Conservation (phyloP, 2,113 vertebrate species). For the Cairina moschata region DNA sequence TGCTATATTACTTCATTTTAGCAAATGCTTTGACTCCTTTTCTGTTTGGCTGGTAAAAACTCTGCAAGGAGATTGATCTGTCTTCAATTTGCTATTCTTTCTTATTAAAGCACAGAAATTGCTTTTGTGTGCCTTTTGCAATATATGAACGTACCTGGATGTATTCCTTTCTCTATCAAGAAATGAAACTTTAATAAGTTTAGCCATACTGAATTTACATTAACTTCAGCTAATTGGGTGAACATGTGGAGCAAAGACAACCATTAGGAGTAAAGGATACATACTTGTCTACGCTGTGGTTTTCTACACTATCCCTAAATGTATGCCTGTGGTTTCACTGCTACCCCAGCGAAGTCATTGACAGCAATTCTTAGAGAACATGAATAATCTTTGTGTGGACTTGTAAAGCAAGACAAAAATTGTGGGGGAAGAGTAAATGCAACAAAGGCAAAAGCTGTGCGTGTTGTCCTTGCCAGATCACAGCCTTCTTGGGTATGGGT, state of each 20-base stretch:
- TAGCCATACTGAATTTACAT: background rate
- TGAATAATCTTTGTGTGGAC: background rate
- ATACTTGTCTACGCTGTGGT: background rate
- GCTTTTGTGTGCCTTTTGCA: background rate
- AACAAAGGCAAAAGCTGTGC: accelerated
- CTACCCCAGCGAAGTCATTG: background rate
- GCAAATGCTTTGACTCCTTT: background rate
- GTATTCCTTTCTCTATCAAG: background rate
- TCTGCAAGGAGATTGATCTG: background rate
- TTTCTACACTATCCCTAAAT: background rate
- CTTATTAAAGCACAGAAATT: background rate
- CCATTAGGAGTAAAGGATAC: background rate
- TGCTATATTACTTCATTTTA: background rate
- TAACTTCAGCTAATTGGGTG: background rate
- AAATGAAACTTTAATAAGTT: background rate
- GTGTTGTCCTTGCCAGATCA: background rate
- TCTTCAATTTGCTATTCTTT: background rate
- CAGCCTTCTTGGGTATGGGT: accelerated
- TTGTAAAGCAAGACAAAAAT: background rate
- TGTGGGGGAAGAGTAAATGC: background rate
- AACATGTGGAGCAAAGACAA: background rate
- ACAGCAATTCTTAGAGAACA: background rate
- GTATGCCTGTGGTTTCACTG: background rate
- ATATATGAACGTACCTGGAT: background rate
- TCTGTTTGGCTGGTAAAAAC: background rate